Evolutionary conservation across 2,888 invertebrate species (phyloP), one percentile per base, ranked within the genome.

Genomic region (Epinotia demarniana): DNA sequence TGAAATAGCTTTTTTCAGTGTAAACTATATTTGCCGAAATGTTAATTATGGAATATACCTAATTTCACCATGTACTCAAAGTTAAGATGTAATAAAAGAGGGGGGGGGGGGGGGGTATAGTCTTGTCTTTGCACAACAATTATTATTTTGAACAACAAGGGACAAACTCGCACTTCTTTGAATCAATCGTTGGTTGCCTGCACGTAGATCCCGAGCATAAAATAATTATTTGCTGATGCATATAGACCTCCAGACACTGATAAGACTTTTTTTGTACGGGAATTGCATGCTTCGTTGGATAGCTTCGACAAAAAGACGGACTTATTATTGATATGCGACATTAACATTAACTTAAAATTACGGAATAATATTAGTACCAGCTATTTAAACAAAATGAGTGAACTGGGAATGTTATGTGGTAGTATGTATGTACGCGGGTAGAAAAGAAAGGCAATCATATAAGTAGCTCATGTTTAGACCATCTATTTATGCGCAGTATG

Each of bases 1-100:
- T 85, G 92, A 94, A 81, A 77, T 95, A 89, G 96, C 96, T 0
- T 96, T 96, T 92, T 90, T 94, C 83, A 96, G 96, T 82, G 92
- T 96, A 53, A 93, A 95, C 79, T 96, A 96, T 87, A 96, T 97
- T 90, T 95, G 95, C 46, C 96, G 96, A 85, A 95, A 97, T 92
- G 95, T 96, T 79, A 96, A 96, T 84, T 95, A 95, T 86, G 96
- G 96, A 0, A 12, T 57, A n/a, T 13, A 57, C 27, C 39, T 62
- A 16, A 62, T n/a, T 62, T 39, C 39, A 61, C 23, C 3, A 61
- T 61, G 61, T 61, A 27, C 16, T 61, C 61, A 16, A 61, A 27
- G 4, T 61, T 61, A 13, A 61, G 61, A 61, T 27, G 23, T 16
- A 61, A 61, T 13, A 27, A 16, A 62, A 62, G 62, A n/a, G n/a